A percentile compares a stretch with the other conserved stretches of the same genome.
Evolutionary conservation across 2,797 vertebrate genomes (phyloP).

Genomic region (Sebastes cheni): DNA sequence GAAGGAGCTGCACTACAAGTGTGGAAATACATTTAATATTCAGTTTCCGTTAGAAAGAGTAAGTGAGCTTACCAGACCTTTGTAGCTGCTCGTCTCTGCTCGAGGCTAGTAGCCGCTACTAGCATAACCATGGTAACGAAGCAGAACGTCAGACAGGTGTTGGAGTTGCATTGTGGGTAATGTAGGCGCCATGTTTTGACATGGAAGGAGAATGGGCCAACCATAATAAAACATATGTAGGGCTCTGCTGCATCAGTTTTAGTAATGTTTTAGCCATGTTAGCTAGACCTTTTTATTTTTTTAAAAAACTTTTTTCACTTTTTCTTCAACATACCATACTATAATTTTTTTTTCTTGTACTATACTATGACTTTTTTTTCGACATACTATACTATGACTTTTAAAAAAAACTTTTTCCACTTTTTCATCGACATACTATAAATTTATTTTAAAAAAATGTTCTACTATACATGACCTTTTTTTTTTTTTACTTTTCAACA

Average conservation of each 20-base stretch:
- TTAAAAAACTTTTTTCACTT: too few species aligned
- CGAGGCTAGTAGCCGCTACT: too few species aligned
- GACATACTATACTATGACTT: too few species aligned
- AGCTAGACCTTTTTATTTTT: not conserved
- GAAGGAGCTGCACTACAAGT: too few species aligned
- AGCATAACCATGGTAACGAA: not conserved
- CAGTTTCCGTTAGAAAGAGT: not conserved
- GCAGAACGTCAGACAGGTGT: not conserved
- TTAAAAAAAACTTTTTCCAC: too few species aligned
- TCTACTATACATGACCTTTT: too few species aligned
- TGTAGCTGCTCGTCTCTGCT: not conserved
- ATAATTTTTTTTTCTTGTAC: accelerated
- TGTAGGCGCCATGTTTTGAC: too few species aligned
- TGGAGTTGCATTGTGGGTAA: not conserved
- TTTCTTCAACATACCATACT: too few species aligned
- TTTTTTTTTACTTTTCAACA: too few species aligned
- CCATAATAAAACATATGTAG: not conserved
- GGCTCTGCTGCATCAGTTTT: not conserved
- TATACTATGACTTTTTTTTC: too few species aligned
- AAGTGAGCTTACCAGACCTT: not conserved
- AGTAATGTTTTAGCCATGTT: not conserved
- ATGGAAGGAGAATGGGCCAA: accelerated
- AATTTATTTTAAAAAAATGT: too few species aligned
- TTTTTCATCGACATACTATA: too few species aligned
- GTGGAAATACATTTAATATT: not conserved